Conservation (phyloP, 2,888 invertebrate genomes). For the Scaptomyza polygonia region DNA sequence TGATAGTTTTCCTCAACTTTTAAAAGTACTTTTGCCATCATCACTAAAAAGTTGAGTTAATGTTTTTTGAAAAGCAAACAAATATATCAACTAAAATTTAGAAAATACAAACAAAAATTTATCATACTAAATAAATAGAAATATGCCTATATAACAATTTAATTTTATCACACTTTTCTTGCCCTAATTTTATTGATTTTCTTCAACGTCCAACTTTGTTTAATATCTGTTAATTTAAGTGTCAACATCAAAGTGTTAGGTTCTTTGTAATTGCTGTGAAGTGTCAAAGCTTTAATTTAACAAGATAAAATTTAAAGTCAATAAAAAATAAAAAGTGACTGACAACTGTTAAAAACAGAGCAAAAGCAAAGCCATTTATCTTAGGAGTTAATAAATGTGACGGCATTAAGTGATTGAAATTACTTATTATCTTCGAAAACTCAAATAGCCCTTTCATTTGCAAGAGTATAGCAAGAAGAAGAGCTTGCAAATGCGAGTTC, state of each 20-base stretch:
- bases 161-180: not conserved
- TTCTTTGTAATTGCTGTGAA: not conserved
- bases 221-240: not conserved
- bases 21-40: too few relatives aligned
- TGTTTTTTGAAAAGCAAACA: too few relatives aligned
- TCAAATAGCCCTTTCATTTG: not conserved
- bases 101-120: too few relatives aligned
- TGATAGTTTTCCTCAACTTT: too few relatives aligned
- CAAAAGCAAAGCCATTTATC: too few relatives aligned
- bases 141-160: too few relatives aligned
- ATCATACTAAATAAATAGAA: too few relatives aligned
- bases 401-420: not conserved
- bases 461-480: constrained; percentile 3
- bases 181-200: not conserved
- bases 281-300: not conserved
- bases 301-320: not conserved
- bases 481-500: constrained; percentile 35
- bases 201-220: not conserved
- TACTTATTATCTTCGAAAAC: not conserved
- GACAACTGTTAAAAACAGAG: not conserved
- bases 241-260: too few relatives aligned
- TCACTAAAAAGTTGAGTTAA: too few relatives aligned
- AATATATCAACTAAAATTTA: too few relatives aligned
- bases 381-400: not conserved
- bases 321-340: not conserved